Conservation (phyloP, 2,888 invertebrate genomes). For the Arrhopalites spinosus region DNA sequence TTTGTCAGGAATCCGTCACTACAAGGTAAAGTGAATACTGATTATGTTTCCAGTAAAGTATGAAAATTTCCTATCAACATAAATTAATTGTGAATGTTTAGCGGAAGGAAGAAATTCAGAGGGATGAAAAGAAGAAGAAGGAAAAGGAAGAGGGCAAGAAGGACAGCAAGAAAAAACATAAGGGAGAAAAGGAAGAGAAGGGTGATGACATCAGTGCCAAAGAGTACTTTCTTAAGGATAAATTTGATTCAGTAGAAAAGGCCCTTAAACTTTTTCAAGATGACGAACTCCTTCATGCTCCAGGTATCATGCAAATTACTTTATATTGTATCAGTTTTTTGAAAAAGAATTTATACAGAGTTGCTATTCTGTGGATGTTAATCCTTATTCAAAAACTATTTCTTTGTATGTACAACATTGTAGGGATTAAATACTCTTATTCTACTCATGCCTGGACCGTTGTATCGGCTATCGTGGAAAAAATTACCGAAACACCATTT, state of each 20-base stretch:
- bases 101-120: too few relatives aligned
- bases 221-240: slow-evolving; percentile 62
- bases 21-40: too few relatives aligned
- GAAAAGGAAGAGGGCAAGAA: slow-evolving; percentile 40
- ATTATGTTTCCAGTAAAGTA: too few relatives aligned
- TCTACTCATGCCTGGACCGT: slow-evolving; percentile 66
- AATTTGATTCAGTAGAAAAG: slow-evolving; percentile 59
- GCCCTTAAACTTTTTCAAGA: slow-evolving; percentile 64
- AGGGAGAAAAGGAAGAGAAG: slow-evolving; percentile 41
- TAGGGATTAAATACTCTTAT: slow-evolving; percentile 62
- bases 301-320: too few relatives aligned
- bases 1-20: slow-evolving; percentile 65
- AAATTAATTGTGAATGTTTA: too few relatives aligned
- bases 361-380: too few relatives aligned
- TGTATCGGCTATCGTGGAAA: slow-evolving; percentile 64
- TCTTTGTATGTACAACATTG: too few relatives aligned
- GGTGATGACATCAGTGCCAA: slow-evolving; percentile 55
- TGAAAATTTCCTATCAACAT: too few relatives aligned
- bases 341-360: too few relatives aligned
- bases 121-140: slow-evolving; percentile 56
- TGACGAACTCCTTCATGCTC: slow-evolving; percentile 63
- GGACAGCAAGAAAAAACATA: slow-evolving; percentile 24
- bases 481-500: slow-evolving; percentile 58
- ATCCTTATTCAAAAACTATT: too few relatives aligned
- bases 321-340: too few relatives aligned